phyloP scores from a whole-genome alignment of 2,888 invertebrate genomes.

The Drosophila atroscutellata region DNA sequence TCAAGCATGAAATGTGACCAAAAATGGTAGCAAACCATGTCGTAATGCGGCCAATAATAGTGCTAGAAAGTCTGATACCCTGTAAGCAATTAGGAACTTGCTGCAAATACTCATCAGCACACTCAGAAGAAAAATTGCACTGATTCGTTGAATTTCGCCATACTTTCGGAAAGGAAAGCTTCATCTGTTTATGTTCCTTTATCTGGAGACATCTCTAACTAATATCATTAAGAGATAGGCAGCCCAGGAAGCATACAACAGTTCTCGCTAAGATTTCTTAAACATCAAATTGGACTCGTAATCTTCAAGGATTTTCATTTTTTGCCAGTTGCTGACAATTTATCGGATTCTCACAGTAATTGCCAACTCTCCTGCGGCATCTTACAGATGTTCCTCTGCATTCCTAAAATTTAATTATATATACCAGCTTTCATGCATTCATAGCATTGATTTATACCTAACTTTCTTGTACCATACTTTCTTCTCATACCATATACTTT shows the following conservation, averaged over 20 bases:
- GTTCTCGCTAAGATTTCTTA: rapidly evolving
- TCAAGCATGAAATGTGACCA: constrained; percentile 64
- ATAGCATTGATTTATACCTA: background rate
- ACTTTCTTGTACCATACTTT: background rate
- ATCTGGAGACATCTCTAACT: too few species aligned
- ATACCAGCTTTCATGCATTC: background rate
- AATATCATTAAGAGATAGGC: background rate
- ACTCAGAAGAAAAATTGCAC: background rate
- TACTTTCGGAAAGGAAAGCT: background rate
- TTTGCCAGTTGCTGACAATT: background rate
- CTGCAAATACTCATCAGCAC: background rate
- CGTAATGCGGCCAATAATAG: background rate
- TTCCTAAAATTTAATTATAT: too few species aligned
- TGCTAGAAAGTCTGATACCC: background rate
- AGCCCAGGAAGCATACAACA: background rate
- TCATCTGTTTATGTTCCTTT: background rate
- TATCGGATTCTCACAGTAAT: background rate
- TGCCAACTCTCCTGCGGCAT: background rate
- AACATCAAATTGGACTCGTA: background rate
- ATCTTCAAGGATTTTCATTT: background rate
- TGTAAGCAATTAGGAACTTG: background rate
- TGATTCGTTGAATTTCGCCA: background rate
- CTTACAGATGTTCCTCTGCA: background rate
- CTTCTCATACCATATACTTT: background rate
- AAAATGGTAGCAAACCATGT: constrained; percentile 10